phyloP scores from a whole-genome alignment of 1,140 invertebrate species.

The Potamilus streckersoni region DNA sequence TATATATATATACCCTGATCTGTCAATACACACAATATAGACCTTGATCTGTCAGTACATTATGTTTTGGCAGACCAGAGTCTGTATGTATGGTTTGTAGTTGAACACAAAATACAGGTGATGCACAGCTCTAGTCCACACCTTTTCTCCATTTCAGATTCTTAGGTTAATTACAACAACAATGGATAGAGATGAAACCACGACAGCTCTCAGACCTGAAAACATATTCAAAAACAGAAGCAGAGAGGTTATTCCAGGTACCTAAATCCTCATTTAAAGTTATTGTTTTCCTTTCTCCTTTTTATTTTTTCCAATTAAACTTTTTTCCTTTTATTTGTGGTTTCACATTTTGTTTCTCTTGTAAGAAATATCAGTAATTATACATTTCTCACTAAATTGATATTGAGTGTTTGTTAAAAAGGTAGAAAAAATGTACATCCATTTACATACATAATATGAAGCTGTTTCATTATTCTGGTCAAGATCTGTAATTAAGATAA shows the following conservation, averaged over 20 bases:
- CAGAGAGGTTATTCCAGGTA: slow-evolving; percentile 60
- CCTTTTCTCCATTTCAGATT: slow-evolving; percentile 42
- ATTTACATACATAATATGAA: too few species aligned
- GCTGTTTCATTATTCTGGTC: too few species aligned
- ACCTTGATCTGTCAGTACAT: too few species aligned
- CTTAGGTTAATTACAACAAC: slow-evolving; percentile 52
- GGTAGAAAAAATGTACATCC: too few species aligned
- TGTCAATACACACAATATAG: too few species aligned
- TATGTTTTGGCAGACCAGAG: too few species aligned
- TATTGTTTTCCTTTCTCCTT: not conserved
- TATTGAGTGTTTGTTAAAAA: not conserved
- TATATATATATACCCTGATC: too few species aligned
- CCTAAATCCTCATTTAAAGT: not conserved
- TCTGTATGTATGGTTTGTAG: too few species aligned
- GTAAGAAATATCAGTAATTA: not conserved
- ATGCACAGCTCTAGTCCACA: not conserved
- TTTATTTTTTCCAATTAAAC: too few species aligned
- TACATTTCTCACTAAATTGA: slow-evolving; percentile 12
- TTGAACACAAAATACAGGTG: slow-evolving; percentile 8
- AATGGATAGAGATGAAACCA: slow-evolving; percentile 54
- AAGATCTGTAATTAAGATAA: not conserved
- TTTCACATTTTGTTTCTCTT: too few species aligned
- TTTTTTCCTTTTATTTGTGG: too few species aligned
- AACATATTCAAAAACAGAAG: slow-evolving; percentile 63
- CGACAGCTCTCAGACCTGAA: slow-evolving; percentile 52